Conservation (phyloP, 92 coral and sea anemone genomes). For the Actinostola sp. region DNA sequence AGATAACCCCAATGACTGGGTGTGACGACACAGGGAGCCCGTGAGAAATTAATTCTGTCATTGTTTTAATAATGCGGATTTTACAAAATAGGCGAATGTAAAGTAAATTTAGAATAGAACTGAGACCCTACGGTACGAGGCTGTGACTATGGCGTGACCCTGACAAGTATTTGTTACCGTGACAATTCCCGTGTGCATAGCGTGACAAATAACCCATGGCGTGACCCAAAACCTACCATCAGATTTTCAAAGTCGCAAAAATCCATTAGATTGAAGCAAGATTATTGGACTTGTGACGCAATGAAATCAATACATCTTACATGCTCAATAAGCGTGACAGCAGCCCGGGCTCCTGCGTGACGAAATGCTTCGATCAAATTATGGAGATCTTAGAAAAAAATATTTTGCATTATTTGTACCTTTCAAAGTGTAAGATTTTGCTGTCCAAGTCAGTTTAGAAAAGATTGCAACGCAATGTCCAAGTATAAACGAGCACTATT, state of each 20-base stretch:
- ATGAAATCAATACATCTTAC: too few species aligned
- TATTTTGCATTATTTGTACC: background rate
- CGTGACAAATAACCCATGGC: background rate
- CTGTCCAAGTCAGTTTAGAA: too few species aligned
- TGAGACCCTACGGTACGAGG: background rate
- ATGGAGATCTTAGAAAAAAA: background rate
- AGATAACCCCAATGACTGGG: conserved; percentile 39
- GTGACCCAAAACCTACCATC: background rate
- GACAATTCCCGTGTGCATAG: background rate
- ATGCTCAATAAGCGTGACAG: too few species aligned
- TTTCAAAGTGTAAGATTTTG: background rate
- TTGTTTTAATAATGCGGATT: too few species aligned
- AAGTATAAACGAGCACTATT: background rate
- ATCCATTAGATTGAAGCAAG: too few species aligned
- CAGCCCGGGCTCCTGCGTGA: too few species aligned
- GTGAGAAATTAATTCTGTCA: too few species aligned
- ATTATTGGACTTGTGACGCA: too few species aligned
- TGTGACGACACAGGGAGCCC: conserved; percentile 27
- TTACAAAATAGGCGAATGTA: too few species aligned
- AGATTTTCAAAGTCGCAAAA: background rate
- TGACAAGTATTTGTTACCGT: too few species aligned
- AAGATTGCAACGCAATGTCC: conserved; percentile 5
- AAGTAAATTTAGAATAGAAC: too few species aligned
- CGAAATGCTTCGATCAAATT: too few species aligned
- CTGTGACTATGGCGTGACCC: background rate